These are phyloP conservation scores for Ariolimax columbianus DNA, from an alignment of 2,888 invertebrate species.

Conservation along the genomic window DNA sequence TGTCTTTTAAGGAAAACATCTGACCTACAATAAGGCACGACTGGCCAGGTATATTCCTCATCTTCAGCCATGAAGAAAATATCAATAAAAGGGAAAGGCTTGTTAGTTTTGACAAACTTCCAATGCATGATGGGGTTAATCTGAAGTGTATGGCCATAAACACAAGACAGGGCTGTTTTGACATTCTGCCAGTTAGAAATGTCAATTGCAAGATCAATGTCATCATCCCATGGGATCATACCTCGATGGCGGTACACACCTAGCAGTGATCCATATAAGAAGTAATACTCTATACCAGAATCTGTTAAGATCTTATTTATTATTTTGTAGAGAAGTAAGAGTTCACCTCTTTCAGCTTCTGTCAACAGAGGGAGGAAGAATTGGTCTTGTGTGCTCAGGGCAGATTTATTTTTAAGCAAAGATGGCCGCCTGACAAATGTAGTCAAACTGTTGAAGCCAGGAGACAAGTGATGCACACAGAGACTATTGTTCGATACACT, in stretches of 20 bases:
- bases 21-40: not conserved
- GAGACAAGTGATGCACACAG: not conserved
- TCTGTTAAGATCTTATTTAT: not conserved
- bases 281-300: not conserved
- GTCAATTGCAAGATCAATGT: conserved; percentile 30
- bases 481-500: not conserved
- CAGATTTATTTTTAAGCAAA: not conserved
- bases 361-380: conserved; percentile 8
- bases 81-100: conserved; percentile 24
- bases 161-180: conserved; percentile 14
- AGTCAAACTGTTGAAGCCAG: not conserved
- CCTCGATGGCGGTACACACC: conserved; percentile 37
- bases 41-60: conserved; percentile 9
- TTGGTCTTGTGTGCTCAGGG: not conserved
- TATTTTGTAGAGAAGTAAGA: not conserved
- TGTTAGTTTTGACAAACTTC: conserved; percentile 4
- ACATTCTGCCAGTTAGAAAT: conserved; percentile 9
- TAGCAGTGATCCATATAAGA: conserved; percentile 10
- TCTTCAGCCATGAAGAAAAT: conserved; percentile 35
- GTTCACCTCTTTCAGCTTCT: not conserved
- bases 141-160: not conserved
- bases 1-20: not conserved
- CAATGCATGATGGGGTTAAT: conserved; percentile 35
- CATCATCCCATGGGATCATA: conserved; percentile 34
- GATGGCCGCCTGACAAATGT: not conserved